These are phyloP conservation scores for Pelecanoides urinatrix DNA, from an alignment of 2,113 vertebrate species.

Conservation along the genomic window DNA sequence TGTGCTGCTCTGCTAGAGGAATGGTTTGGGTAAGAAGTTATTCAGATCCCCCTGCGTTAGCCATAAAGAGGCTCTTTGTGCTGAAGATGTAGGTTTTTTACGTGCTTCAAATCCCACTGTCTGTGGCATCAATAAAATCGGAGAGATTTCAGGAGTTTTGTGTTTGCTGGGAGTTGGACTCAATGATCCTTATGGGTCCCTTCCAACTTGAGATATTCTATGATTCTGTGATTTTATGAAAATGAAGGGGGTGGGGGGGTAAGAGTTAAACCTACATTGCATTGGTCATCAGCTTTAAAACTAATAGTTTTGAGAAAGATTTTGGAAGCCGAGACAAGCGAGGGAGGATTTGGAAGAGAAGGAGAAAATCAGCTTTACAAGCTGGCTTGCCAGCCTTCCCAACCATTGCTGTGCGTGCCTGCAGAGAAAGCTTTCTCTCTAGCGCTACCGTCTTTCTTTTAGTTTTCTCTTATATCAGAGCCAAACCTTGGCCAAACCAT, in stretches of 20 bases:
- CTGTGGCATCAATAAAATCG: background rate
- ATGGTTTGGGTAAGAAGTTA: background rate
- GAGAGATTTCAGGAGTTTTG: background rate
- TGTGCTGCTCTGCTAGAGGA: background rate
- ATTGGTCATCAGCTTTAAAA: background rate
- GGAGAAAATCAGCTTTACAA: background rate
- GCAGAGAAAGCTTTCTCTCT: background rate
- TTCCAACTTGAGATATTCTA: background rate
- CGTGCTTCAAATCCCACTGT: background rate
- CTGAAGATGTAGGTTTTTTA: background rate
- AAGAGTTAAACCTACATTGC: background rate
- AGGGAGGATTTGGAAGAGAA: background rate
- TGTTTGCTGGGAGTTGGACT: background rate
- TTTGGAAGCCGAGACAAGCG: background rate
- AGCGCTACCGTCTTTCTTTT: background rate
- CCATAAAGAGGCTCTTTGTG: background rate
- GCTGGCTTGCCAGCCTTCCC: background rate
- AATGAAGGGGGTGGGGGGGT: rapidly evolving
- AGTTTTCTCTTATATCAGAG: background rate
- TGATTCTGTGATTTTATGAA: background rate
- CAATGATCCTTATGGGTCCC: background rate
- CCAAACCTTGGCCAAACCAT: background rate
- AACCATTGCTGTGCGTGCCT: background rate
- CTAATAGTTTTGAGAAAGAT: background rate
- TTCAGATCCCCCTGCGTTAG: background rate